Conservation (phyloP, 1,140 invertebrate species). For the Nephila pilipes region DNA sequence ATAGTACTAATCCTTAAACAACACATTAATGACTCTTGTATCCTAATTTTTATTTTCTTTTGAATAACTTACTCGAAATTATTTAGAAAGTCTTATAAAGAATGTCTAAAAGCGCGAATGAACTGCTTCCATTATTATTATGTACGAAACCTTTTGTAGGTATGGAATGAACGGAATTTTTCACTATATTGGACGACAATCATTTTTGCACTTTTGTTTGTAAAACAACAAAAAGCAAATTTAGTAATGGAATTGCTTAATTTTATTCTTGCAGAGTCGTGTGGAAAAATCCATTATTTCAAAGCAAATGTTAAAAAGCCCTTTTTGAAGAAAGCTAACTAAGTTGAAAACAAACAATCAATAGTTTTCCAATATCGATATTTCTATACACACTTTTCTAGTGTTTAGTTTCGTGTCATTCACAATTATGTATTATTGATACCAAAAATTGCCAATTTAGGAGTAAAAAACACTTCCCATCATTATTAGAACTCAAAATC, state of each 20-base stretch:
- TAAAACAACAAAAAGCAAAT: neutral
- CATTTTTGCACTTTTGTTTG: neutral
- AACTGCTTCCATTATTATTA: no score
- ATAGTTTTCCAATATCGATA: neutral
- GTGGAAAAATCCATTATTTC: neutral
- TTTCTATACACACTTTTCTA: neutral
- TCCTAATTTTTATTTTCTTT: no score
- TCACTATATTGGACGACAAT: neutral
- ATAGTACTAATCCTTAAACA: no score
- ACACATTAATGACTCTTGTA: no score
- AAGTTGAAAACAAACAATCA: neutral
- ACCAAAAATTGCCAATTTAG: no score
- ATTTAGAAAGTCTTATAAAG: no score
- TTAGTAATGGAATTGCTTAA: neutral
- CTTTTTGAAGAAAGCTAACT: neutral
- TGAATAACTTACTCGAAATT: no score
- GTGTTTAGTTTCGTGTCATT: neutral
- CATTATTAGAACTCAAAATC: no score
- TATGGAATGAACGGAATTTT: no score
- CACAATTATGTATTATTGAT: neutral
- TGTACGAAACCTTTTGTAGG: no score
- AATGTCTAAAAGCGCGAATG: no score
- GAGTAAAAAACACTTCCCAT: no score
- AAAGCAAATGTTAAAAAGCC: neutral
- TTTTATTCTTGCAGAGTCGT: neutral